A percentile compares a stretch with the other conserved stretches of the same genome.
phyloP scores from a whole-genome alignment of 2,113 vertebrate genomes.

The Leuciscus idus region DNA sequence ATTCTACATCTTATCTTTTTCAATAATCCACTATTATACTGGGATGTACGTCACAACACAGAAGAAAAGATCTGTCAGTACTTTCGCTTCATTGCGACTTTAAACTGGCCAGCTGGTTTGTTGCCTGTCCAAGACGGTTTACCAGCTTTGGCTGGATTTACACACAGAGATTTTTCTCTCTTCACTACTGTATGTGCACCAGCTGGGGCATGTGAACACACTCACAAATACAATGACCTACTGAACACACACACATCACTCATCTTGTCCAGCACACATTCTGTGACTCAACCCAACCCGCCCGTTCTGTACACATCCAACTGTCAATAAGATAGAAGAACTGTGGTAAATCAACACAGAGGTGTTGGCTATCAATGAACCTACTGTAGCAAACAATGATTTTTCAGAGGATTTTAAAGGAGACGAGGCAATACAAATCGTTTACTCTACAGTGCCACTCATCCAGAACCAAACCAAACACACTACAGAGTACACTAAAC shows the following conservation, averaged over 20 bases:
- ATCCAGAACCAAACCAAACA: background rate
- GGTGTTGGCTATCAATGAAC: background rate
- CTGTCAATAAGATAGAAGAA: background rate
- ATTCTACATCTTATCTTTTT: background rate
- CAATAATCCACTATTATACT: background rate
- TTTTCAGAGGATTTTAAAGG: background rate
- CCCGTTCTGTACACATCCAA: background rate
- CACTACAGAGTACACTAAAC: background rate
- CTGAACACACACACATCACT: slow-evolving; percentile 23
- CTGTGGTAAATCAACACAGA: background rate
- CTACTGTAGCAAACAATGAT: background rate
- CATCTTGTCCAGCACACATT: slow-evolving; percentile 8
- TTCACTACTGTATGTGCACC: background rate
- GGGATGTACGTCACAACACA: background rate
- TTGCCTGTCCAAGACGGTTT: background rate
- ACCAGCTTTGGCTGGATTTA: background rate
- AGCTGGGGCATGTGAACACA: slow-evolving; percentile 17
- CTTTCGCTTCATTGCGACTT: background rate
- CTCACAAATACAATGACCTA: slow-evolving; percentile 27
- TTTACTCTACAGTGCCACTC: background rate
- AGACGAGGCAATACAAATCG: background rate
- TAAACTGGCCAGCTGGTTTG: background rate
- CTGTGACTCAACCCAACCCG: background rate
- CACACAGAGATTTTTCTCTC: background rate
- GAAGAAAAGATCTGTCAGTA: background rate